A percentile compares a stretch with the other conserved stretches of the same genome.
Conservation (phyloP, 2,797 vertebrate genomes). For the Sphenopsis melanotis region DNA sequence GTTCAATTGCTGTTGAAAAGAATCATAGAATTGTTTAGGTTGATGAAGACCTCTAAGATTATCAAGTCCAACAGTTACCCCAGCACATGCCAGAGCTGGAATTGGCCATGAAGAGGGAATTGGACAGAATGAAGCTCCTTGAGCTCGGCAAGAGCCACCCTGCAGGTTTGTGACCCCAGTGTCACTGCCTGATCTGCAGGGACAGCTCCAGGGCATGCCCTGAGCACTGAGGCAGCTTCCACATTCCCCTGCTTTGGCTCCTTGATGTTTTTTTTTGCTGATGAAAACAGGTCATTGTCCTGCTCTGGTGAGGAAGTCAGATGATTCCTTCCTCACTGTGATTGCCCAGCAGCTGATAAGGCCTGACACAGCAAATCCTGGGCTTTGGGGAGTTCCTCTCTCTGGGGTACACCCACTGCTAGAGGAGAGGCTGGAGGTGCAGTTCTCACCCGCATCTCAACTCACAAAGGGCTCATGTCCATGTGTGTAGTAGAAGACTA, state of each 20-base stretch:
- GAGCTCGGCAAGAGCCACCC: too few relatives aligned
- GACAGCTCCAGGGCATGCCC: not conserved
- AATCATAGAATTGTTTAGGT: not conserved
- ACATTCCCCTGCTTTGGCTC: not conserved
- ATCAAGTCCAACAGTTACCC: not conserved
- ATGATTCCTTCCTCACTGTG: not conserved
- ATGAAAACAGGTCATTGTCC: not conserved
- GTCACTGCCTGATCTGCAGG: not conserved
- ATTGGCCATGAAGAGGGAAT: not conserved
- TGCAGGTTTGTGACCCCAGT: accelerated
- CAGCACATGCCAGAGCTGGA: not conserved
- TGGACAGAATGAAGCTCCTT: not conserved
- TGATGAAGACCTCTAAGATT: not conserved
- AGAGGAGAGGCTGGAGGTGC: not conserved
- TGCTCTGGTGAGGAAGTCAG: not conserved
- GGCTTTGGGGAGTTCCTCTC: not conserved
- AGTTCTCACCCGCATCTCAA: not conserved
- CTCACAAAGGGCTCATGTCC: not conserved
- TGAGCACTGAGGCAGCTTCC: not conserved
- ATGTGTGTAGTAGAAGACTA: accelerated
- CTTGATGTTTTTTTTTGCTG: not conserved
- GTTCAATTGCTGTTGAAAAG: not conserved
- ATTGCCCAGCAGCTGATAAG: not conserved
- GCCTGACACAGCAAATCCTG: not conserved
- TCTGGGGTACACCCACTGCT: accelerated